These are phyloP conservation scores for Cantharis rufa DNA, from an alignment of 2,888 invertebrate species.

Conservation along the genomic window DNA sequence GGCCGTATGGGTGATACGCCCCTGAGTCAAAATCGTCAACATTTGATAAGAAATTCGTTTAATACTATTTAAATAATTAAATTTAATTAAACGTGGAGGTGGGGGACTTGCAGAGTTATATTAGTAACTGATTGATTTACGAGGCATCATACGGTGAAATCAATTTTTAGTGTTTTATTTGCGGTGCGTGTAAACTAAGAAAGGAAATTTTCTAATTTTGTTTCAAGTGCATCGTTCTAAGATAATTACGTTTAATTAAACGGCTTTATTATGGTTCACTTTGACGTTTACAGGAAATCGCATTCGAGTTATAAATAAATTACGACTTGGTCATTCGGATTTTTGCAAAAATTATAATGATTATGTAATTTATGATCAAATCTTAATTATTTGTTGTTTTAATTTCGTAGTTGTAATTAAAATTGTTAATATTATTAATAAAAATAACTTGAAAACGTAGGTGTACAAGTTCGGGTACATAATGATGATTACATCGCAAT, in stretches of 20 bases:
- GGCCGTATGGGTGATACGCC: no score
- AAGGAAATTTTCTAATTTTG: not conserved
- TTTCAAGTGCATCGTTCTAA: not conserved
- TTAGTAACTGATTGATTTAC: not conserved
- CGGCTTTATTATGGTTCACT: not conserved
- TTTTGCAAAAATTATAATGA: not conserved
- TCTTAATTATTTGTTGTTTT: not conserved
- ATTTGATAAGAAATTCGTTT: no score
- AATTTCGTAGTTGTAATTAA: not conserved
- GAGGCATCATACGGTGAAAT: not conserved
- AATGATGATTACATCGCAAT: not conserved
- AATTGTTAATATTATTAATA: not conserved
- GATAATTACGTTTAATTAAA: no score
- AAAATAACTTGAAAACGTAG: not conserved
- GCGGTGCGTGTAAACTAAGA: not conserved
- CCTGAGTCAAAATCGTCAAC: no score
- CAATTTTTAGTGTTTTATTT: not conserved
- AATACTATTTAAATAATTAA: no score
- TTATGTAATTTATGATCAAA: not conserved
- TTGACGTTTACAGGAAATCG: not conserved
- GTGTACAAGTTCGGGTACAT: not conserved
- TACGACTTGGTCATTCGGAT: not conserved
- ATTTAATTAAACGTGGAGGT: not conserved
- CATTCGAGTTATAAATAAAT: not conserved
- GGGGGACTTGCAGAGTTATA: not conserved